Evolutionary conservation across 2,888 invertebrate genomes (phyloP), one percentile per base, ranked within the genome.

Genomic region (Rotaria magnacalcarata): DNA sequence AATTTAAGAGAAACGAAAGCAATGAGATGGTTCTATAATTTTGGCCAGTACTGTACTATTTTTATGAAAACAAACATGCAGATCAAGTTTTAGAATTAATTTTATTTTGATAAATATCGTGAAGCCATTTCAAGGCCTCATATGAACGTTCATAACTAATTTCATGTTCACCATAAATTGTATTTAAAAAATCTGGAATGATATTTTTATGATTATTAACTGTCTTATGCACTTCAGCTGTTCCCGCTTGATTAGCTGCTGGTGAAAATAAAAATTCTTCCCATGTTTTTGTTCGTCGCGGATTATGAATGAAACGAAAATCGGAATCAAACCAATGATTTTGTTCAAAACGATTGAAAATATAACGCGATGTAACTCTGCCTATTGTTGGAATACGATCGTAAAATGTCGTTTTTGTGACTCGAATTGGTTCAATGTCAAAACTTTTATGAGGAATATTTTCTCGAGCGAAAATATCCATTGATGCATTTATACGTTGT

Each of bases 151-250:
- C 80, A 47, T 24, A 47, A 80, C 80, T 80, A 11, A 80, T 80
- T 80, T 80, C 80, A 80, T 80, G 80, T 47, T 80, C 80, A 14
- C 47, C 80, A 47, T 80, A 80, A 5, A 80, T 19, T 47, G 80
- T 80, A 80, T 80, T 80, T 11, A 80, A 80, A 47, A 80, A 47
- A 80, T 80, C 80, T 24, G 80, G 80, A 47, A 80, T 19, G 14
- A 47, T n/a, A 43, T 47, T 14, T 21, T 43, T 43, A 80, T 67
- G 16, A 7, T 19, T 7, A 0, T 67, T 14, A 1, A 67, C 0
- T 34, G 19, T 67, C 5, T 67, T 5, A 19, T 19, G 14, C 19
- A 67, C 34, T 14, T 34, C 16, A 19, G 1, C 19, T 16, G 16
- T 41, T 27, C 0, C 19, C 14, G 5, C 1, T 19, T 34, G 19